phyloP scores from a whole-genome alignment of 2,113 vertebrate genomes.

The Aix galericulata region DNA sequence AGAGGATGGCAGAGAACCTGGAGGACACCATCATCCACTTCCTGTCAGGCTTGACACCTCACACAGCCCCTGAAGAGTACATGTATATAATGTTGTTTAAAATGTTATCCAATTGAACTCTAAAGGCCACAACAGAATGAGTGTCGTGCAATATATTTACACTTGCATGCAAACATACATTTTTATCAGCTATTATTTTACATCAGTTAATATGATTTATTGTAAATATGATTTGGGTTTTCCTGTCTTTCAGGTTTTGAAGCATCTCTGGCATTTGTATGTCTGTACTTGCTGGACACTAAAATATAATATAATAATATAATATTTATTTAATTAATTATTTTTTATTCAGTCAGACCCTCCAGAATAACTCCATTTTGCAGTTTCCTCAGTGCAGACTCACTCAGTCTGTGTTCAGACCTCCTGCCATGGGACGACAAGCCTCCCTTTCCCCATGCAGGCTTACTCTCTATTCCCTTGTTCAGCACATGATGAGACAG shows the following conservation, averaged over 20 bases:
- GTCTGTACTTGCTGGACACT: background rate
- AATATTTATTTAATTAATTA: too few relatives aligned
- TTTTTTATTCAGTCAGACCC: background rate
- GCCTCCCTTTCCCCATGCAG: background rate
- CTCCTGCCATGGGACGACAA: background rate
- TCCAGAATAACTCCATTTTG: background rate
- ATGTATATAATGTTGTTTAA: background rate
- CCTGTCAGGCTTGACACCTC: background rate
- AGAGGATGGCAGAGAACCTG: background rate
- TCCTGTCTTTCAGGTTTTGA: background rate
- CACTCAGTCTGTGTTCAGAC: background rate
- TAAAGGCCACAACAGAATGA: background rate
- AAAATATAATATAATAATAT: too few relatives aligned
- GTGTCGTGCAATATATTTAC: background rate
- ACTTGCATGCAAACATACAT: background rate
- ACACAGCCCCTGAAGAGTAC: background rate
- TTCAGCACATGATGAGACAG: background rate
- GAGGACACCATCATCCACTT: background rate
- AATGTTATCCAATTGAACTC: background rate
- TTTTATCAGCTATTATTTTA: background rate
- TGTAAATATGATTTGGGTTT: background rate
- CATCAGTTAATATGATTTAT: background rate
- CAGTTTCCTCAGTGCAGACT: background rate
- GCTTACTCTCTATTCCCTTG: background rate
- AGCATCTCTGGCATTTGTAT: background rate